Conservation (phyloP, 2,888 invertebrate species). For the Drosophila recens region DNA sequence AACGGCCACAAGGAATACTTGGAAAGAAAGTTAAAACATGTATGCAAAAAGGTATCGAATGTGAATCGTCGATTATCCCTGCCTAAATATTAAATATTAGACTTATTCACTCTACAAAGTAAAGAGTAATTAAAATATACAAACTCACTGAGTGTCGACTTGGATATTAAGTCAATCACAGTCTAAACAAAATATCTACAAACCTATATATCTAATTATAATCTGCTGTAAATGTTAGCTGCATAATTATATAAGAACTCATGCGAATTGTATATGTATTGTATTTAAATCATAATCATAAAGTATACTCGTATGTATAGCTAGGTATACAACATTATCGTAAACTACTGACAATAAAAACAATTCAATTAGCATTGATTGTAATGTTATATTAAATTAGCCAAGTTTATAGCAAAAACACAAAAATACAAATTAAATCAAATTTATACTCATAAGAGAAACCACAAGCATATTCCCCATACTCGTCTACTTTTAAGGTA, state of each 20-base stretch:
- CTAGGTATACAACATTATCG: constrained; percentile 58
- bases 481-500: constrained; percentile 19
- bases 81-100: not conserved
- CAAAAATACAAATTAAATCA: constrained; percentile 47
- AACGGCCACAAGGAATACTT: no score
- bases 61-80: not conserved
- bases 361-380: constrained; percentile 81
- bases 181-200: not conserved
- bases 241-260: constrained; percentile 12
- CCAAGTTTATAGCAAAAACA: constrained; percentile 44
- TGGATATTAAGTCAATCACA: not conserved
- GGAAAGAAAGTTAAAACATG: not conserved
- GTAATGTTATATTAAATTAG: constrained; percentile 34
- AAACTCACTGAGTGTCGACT: not conserved
- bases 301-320: constrained; percentile 19
- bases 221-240: constrained; percentile 36
- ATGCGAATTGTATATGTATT: constrained; percentile 24
- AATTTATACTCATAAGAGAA: constrained; percentile 53
- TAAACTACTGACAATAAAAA: constrained; percentile 85
- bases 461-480: constrained; percentile 17
- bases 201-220: constrained; percentile 2
- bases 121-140: not conserved
- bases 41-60: no score
- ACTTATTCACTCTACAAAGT: not conserved
- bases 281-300: constrained; percentile 7